Percentiles rank a stretch among this genome's conserved stretches.
phyloP scores from a whole-genome alignment of 2,113 vertebrate genomes.

The Cyrtonyx montezumae region DNA sequence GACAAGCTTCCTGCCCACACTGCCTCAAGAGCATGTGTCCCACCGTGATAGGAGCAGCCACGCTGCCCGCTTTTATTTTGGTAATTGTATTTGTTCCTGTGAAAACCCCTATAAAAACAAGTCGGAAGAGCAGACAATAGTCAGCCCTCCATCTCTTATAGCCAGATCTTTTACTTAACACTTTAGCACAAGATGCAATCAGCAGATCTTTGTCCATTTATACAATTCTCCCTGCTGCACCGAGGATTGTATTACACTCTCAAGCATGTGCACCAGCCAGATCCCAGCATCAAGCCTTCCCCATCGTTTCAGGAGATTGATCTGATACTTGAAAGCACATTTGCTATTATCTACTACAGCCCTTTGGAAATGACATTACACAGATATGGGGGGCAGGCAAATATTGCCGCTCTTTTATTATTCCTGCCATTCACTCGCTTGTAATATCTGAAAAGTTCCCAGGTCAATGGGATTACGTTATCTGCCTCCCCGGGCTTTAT shows the following conservation, averaged over 20 bases:
- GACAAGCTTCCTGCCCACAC: slow-evolving; percentile 79
- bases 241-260: slow-evolving; percentile 80
- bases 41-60: slow-evolving; percentile 82
- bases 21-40: slow-evolving; percentile 80
- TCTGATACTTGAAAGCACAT: slow-evolving; percentile 60
- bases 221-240: slow-evolving; percentile 79
- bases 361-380: slow-evolving; percentile 34
- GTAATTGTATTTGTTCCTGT: slow-evolving; percentile 82
- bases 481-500: slow-evolving; percentile 74
- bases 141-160: slow-evolving; percentile 63
- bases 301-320: slow-evolving; percentile 44
- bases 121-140: slow-evolving; percentile 74
- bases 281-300: slow-evolving; percentile 8
- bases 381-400: neutral
- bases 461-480: slow-evolving; percentile 70
- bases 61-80: slow-evolving; percentile 79
- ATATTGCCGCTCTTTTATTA: slow-evolving; percentile 30
- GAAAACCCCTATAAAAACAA: slow-evolving; percentile 82
- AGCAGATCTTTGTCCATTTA: slow-evolving; percentile 80
- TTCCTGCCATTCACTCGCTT: neutral
- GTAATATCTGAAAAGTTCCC: slow-evolving; percentile 58
- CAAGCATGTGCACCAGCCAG: slow-evolving; percentile 59
- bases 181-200: slow-evolving; percentile 84
- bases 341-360: slow-evolving; percentile 26
- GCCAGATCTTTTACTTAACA: slow-evolving; percentile 80